phyloP scores from a whole-genome alignment of 2,888 invertebrate species.

The Heliconius sara region DNA sequence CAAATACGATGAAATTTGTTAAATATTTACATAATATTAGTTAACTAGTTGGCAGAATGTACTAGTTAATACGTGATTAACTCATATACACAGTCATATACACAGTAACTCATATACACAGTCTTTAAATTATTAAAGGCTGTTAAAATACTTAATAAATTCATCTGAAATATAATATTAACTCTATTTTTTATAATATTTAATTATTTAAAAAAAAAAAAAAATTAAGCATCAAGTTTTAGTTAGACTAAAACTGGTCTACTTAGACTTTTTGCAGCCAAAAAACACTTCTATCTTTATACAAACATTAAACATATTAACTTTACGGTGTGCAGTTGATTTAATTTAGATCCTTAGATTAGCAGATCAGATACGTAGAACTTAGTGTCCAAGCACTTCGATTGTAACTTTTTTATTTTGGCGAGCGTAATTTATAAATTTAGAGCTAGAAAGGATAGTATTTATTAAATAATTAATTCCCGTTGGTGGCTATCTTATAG shows the following conservation, averaged over 20 bases:
- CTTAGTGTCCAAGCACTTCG: no score
- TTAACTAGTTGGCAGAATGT: conserved; percentile 2
- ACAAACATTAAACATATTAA: not conserved
- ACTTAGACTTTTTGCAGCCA: not conserved
- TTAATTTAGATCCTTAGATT: no score
- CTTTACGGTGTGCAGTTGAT: no score
- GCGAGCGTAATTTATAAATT: no score
- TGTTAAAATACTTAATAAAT: not conserved
- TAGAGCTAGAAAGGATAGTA: no score
- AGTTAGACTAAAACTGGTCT: not conserved
- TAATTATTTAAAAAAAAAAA: not conserved
- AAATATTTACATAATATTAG: conserved; percentile 42
- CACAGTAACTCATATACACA: not conserved
- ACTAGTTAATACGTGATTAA: not conserved
- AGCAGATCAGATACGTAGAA: not conserved
- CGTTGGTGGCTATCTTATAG: no score
- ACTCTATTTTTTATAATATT: not conserved
- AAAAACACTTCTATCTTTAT: not conserved
- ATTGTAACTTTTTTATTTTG: no score
- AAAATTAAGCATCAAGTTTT: not conserved
- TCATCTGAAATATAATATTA: not conserved
- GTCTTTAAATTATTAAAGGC: not conserved
- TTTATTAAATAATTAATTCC: no score
- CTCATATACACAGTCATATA: not conserved
- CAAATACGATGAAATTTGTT: conserved; percentile 50